Percentiles rank a stretch among this genome's conserved stretches.
phyloP scores from a whole-genome alignment of 2,888 invertebrate genomes.

The Sinodicranocentrus sp. region DNA sequence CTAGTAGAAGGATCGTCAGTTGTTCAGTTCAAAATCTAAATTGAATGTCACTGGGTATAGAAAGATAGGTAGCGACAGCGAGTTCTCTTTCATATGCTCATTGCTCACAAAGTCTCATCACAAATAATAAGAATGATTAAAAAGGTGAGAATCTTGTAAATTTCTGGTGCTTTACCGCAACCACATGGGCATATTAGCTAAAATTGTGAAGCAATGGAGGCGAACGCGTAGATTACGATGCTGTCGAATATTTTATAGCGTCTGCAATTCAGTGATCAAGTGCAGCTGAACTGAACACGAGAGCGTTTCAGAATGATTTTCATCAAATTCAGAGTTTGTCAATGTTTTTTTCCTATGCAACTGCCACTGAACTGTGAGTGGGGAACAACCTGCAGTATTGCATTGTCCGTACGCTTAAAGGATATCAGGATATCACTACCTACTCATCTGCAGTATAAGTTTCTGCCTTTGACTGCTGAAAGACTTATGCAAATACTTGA shows the following conservation, averaged over 20 bases:
- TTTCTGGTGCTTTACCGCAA: constrained; percentile 41
- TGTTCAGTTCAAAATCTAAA: too few species aligned
- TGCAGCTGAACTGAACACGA: constrained; percentile 1
- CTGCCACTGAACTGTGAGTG: not conserved
- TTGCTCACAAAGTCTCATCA: constrained; percentile 20
- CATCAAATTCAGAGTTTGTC: constrained; percentile 7
- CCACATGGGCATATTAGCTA: constrained; percentile 39
- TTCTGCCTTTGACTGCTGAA: constrained; percentile 13
- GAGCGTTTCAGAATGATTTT: not conserved
- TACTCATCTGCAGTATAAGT: not conserved
- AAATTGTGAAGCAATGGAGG: not conserved
- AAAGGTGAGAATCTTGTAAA: constrained; percentile 30
- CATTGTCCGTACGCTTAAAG: constrained; percentile 20
- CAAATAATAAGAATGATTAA: too few species aligned
- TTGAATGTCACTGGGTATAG: constrained; percentile 32
- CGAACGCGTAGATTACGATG: too few species aligned
- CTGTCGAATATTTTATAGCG: not conserved
- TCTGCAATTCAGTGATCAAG: not conserved
- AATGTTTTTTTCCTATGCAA: constrained; percentile 11
- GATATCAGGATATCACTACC: not conserved
- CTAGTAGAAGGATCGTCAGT: too few species aligned
- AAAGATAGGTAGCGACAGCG: constrained; percentile 9
- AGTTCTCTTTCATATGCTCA: not conserved
- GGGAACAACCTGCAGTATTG: constrained; percentile 8
- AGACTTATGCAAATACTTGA: constrained; percentile 38